Base-by-base conservation (phyloP, 2,797 vertebrate species). In the Eutrigla gurnardus region DNA sequence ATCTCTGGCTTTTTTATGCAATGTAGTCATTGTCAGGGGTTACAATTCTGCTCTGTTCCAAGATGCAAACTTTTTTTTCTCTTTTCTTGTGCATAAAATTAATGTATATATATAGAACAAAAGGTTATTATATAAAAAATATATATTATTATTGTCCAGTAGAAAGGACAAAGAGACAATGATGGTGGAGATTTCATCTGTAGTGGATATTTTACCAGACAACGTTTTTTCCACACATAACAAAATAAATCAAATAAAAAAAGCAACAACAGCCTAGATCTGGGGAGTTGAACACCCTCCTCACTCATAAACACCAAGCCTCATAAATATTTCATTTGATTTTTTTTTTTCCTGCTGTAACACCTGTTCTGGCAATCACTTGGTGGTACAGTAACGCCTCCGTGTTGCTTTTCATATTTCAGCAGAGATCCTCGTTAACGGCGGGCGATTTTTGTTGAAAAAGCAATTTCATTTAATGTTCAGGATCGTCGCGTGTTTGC, bases 241-340 rank as follows among this genome's bases (percentile, higher is more conserved):
- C 54, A 81, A 68, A 73, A 69, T 33, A 61, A 40, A 35, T 25
- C 25, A 25, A 40, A 40, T 65, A 77, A 53, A 15, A 40, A 39
- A 18, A 55, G 57, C 45, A 58, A 55, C 61, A 60, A 64, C 42
- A 65, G 73, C 35, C 61, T 25, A 65, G 59, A 86, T 61, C 49
- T 47, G 33, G 59, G 61, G 82, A 86, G 76, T 65, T 82, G 68
- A 64, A 57, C 72, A 77, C 72, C 60, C 78, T 84, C 82, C 83
- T 81, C 70, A 11, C 86, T 80, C 65, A 86, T 87, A 91, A 92
- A 91, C 86, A 91, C 72, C 32, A 66, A 81, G 49, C 65, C 64
- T 87, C 79, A 88, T 92, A 81, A 88, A 93, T 91, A 90, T 90
- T 92, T 88, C 55, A 92, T 87, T 46, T 83, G 66, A 79, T 89